A percentile compares a stretch with the other conserved stretches of the same genome.
Conservation (phyloP, 2,797 vertebrate genomes). For the Chrosomus eos region DNA sequence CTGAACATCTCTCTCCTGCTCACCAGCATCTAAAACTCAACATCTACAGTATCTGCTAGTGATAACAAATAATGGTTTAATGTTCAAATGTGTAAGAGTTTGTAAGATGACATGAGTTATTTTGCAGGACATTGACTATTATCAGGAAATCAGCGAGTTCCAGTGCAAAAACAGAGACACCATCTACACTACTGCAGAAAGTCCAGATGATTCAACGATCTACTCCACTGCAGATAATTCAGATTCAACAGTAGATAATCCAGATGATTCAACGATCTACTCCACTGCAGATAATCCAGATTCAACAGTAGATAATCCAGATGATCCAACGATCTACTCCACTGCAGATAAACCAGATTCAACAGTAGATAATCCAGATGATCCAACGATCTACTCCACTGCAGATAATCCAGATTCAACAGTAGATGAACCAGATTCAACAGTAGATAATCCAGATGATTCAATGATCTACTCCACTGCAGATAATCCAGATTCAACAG, state of each 20-base stretch:
- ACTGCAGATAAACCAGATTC: background rate
- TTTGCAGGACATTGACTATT: background rate
- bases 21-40: background rate
- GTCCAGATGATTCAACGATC: accelerated
- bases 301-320: too few relatives aligned
- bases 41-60: background rate
- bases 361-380: too few relatives aligned
- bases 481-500: background rate
- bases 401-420: background rate
- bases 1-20: background rate
- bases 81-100: background rate
- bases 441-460: background rate
- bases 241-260: background rate
- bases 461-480: background rate
- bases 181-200: background rate
- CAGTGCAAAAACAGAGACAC: background rate
- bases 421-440: background rate
- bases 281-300: background rate
- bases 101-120: background rate
- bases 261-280: accelerated
- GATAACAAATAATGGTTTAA: background rate
- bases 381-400: background rate
- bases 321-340: accelerated
- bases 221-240: background rate
- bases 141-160: background rate